Evolutionary conservation across 2,888 invertebrate species (phyloP).

Genomic region (Orthosia incerta): DNA sequence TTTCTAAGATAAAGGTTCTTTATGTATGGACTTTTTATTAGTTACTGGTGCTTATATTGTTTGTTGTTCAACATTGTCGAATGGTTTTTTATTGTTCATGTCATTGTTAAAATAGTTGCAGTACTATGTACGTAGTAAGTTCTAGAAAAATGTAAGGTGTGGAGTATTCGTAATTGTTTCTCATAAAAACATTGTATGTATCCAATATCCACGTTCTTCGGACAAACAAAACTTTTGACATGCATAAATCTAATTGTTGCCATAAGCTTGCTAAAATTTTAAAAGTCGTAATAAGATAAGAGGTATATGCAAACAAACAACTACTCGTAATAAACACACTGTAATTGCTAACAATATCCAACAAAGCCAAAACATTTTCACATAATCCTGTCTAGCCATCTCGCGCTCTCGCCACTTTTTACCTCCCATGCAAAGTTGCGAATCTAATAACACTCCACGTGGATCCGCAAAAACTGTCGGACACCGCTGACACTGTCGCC

Average conservation of each 20-base stretch:
- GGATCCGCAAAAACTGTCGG: slow-evolving; percentile 46
- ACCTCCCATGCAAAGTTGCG: slow-evolving; percentile 53
- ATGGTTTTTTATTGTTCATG: too few species aligned
- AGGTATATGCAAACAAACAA: background rate
- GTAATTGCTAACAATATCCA: background rate
- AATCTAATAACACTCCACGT: slow-evolving; percentile 56
- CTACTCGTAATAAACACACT: background rate
- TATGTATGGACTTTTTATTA: background rate
- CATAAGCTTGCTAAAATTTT: too few species aligned
- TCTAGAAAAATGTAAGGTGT: too few species aligned
- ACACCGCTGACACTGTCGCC: slow-evolving; percentile 28
- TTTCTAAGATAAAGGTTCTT: background rate
- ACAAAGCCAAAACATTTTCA: slow-evolving; percentile 3
- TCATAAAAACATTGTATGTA: too few species aligned
- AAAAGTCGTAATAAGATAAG: too few species aligned
- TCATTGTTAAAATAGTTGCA: too few species aligned
- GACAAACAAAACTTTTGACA: too few species aligned
- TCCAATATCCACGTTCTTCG: too few species aligned
- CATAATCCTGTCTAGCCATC: slow-evolving; percentile 4
- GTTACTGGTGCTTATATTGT: too few species aligned
- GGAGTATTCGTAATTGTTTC: too few species aligned
- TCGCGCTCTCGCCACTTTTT: slow-evolving; percentile 41
- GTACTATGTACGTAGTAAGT: too few species aligned
- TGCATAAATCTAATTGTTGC: too few species aligned
- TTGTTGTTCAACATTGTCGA: background rate